These are phyloP conservation scores for Sparus aurata DNA, from an alignment of 2,797 vertebrate species.

Conservation along the genomic window DNA sequence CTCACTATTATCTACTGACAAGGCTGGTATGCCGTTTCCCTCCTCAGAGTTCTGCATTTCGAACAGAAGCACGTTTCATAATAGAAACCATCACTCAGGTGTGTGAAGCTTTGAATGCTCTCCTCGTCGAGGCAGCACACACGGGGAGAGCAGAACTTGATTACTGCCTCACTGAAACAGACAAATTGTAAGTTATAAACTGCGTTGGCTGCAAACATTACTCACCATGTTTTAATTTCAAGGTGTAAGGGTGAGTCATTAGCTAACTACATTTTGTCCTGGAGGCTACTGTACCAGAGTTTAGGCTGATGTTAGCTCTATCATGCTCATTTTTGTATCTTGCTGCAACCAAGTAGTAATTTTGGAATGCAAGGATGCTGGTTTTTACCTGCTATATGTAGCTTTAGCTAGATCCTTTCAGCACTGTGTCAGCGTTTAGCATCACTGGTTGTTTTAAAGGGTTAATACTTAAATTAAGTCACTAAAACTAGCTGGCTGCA, in stretches of 20 bases:
- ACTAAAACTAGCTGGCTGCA: background rate
- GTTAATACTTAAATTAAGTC: background rate
- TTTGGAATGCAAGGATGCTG: background rate
- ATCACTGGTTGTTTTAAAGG: background rate
- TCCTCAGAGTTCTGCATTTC: background rate
- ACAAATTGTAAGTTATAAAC: background rate
- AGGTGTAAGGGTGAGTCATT: background rate
- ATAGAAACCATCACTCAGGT: conserved; percentile 2
- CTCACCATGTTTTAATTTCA: too few species aligned
- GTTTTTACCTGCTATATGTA: background rate
- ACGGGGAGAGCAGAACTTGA: background rate
- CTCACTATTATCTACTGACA: conserved; percentile 1
- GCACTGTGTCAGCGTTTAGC: background rate
- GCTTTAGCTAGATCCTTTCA: background rate
- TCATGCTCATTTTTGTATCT: background rate
- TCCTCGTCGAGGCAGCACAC: background rate
- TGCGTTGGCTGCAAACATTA: background rate
- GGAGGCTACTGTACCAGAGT: background rate
- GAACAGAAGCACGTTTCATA: background rate
- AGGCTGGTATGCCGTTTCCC: background rate
- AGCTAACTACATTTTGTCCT: background rate
- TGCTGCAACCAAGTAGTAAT: too few species aligned
- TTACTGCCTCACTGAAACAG: background rate
- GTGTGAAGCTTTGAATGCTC: conserved; percentile 6
- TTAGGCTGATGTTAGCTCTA: background rate